Conservation (phyloP, 2,797 vertebrate species). For the Percopsis omiscomaycus region DNA sequence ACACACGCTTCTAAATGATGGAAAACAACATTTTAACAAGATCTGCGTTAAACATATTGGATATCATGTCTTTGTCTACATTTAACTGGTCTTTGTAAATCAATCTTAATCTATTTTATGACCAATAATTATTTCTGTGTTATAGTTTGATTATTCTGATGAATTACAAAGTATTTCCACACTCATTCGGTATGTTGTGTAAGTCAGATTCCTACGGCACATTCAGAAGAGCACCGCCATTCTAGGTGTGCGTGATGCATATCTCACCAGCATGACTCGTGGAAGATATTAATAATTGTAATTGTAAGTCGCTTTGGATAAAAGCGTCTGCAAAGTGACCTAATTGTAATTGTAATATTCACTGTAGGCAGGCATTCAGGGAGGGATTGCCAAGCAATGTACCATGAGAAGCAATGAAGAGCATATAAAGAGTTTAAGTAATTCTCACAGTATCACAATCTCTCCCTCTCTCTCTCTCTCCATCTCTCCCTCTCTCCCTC, state of each 20-base stretch:
- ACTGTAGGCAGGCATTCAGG: too few relatives aligned
- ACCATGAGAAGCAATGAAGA: background rate
- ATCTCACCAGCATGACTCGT: constrained; percentile 15
- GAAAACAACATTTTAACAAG: too few relatives aligned
- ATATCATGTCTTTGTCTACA: too few relatives aligned
- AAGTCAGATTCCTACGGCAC: background rate
- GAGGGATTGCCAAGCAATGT: background rate
- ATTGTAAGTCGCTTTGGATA: background rate
- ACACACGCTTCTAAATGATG: too few relatives aligned
- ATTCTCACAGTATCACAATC: background rate
- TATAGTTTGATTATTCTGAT: too few relatives aligned
- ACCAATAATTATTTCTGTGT: too few relatives aligned
- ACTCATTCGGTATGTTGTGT: too few relatives aligned
- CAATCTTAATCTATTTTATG: too few relatives aligned
- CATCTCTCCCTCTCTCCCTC: constrained; percentile 12
- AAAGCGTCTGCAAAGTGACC: background rate
- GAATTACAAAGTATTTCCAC: too few relatives aligned
- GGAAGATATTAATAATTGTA: constrained; percentile 6
- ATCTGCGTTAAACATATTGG: too few relatives aligned
- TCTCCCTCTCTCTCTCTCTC: constrained; percentile 2
- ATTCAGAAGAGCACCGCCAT: constrained; percentile 10
- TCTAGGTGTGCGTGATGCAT: background rate
- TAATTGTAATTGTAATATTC: background rate
- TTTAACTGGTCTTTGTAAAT: too few relatives aligned
- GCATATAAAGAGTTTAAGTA: constrained; percentile 3